Evolutionary conservation across 2,888 invertebrate species (phyloP).

Genomic region (Brenthis daphne): DNA sequence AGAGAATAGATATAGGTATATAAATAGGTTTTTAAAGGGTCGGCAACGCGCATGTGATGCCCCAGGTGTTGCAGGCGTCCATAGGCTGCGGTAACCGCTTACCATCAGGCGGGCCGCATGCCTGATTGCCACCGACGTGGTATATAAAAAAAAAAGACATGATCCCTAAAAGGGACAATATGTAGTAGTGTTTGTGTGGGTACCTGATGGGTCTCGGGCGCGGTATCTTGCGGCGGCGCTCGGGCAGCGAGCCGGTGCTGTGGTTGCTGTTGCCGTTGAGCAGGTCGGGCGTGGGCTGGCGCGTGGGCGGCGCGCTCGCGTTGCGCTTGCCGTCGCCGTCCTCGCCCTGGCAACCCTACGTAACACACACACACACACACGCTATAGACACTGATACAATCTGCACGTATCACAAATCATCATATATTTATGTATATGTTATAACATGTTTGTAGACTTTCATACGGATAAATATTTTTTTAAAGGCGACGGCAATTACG

Average conservation of each 20-base stretch:
- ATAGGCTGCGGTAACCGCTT: no score
- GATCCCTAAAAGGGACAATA: background rate
- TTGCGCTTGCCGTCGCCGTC: slow-evolving; percentile 71
- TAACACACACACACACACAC: slow-evolving; percentile 5
- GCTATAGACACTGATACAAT: slow-evolving; percentile 6
- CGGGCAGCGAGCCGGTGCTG: slow-evolving; percentile 74
- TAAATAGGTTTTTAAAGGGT: no score
- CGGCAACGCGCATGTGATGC: no score
- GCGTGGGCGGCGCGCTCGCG: slow-evolving; percentile 74
- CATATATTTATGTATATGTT: slow-evolving; percentile 20
- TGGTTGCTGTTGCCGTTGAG: slow-evolving; percentile 78
- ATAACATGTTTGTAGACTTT: background rate
- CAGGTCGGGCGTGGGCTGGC: slow-evolving; percentile 73
- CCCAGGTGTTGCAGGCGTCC: no score
- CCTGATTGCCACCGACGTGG: no score
- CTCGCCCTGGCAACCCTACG: slow-evolving; percentile 54
- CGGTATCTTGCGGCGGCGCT: slow-evolving; percentile 70
- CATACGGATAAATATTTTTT: background rate
- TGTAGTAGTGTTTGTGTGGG: background rate
- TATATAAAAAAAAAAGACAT: no score
- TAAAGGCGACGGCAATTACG: background rate
- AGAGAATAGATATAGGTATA: no score
- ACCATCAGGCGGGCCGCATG: no score
- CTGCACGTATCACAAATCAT: slow-evolving; percentile 17
- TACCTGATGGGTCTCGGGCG: slow-evolving; percentile 64